phyloP scores from a whole-genome alignment of 2,113 vertebrate genomes.

The Hirundichthys speculiger region DNA sequence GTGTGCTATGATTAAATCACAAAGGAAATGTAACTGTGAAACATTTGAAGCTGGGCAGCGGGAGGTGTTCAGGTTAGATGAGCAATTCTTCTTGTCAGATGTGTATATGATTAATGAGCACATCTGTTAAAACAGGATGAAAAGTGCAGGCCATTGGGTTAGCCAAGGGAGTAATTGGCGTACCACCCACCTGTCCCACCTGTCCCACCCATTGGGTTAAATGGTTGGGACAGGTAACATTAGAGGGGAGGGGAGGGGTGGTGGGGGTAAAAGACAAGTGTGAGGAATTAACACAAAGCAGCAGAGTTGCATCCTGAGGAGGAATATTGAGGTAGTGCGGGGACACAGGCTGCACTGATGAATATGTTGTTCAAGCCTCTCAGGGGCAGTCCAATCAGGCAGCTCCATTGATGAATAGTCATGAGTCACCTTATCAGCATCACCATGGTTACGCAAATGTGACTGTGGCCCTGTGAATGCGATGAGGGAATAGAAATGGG shows the following conservation, averaged over 20 bases:
- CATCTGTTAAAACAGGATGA: slow-evolving; percentile 25
- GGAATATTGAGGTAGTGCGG: slow-evolving; percentile 53
- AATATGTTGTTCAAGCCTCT: slow-evolving; percentile 59
- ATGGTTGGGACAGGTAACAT: slow-evolving; percentile 44
- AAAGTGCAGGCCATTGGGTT: background rate
- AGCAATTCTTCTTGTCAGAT: slow-evolving; percentile 25
- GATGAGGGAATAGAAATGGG: slow-evolving; percentile 69
- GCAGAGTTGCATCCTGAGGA: slow-evolving; percentile 40
- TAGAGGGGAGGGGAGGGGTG: slow-evolving; percentile 7
- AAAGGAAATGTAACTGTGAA: background rate
- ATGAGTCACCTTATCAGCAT: slow-evolving; percentile 78
- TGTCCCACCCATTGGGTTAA: background rate
- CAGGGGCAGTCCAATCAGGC: slow-evolving; percentile 71
- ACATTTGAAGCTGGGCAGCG: background rate
- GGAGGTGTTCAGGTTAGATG: background rate
- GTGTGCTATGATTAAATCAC: slow-evolving; percentile 8
- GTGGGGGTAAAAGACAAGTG: slow-evolving; percentile 25
- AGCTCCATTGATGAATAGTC: slow-evolving; percentile 75
- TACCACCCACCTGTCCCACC: no score
- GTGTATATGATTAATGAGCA: slow-evolving; percentile 29
- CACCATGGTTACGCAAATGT: slow-evolving; percentile 77
- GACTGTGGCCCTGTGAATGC: slow-evolving; percentile 65
- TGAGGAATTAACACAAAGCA: slow-evolving; percentile 51
- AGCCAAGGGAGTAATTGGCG: background rate
- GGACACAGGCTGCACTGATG: slow-evolving; percentile 62